A percentile compares a stretch with the other conserved stretches of the same genome.
These are phyloP conservation scores for Zophobas morio DNA, from an alignment of 1,140 invertebrate genomes.

Conservation along the genomic window DNA sequence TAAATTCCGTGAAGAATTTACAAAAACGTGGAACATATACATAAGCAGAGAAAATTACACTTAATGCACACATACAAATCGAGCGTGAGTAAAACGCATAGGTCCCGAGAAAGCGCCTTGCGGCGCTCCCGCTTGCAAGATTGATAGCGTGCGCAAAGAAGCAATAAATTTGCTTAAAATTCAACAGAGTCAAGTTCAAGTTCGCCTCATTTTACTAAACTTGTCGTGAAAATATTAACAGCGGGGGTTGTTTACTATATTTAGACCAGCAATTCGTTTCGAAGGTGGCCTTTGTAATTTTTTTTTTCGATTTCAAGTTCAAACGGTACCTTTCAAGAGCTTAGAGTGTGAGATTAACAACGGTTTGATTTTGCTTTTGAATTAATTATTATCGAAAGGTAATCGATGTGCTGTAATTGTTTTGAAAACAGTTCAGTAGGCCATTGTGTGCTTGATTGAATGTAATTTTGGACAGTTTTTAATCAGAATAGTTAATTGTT, in stretches of 20 bases:
- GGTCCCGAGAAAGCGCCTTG: not conserved
- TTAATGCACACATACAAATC: no score
- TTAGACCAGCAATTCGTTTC: constrained; percentile 1
- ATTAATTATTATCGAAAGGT: not conserved
- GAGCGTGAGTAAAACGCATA: not conserved
- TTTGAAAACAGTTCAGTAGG: not conserved
- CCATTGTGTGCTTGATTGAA: constrained; percentile 1
- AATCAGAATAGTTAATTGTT: constrained; percentile 3
- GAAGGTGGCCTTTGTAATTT: not conserved
- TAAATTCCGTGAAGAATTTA: no score
- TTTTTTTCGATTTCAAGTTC: no score
- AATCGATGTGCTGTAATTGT: not conserved
- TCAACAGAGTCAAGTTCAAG: constrained; percentile 1
- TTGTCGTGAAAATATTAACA: not conserved
- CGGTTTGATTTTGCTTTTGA: not conserved
- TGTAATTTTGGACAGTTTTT: not conserved
- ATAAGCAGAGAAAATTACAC: no score
- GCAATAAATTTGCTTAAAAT: not conserved
- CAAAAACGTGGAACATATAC: no score
- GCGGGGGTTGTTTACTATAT: not conserved
- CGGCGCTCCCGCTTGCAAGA: not conserved
- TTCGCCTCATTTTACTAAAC: not conserved
- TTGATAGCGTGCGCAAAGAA: not conserved
- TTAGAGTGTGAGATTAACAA: no score
- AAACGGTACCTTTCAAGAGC: no score